Evolutionary conservation across 1,140 invertebrate genomes (phyloP).

Genomic region (Eriosoma lanigerum): DNA sequence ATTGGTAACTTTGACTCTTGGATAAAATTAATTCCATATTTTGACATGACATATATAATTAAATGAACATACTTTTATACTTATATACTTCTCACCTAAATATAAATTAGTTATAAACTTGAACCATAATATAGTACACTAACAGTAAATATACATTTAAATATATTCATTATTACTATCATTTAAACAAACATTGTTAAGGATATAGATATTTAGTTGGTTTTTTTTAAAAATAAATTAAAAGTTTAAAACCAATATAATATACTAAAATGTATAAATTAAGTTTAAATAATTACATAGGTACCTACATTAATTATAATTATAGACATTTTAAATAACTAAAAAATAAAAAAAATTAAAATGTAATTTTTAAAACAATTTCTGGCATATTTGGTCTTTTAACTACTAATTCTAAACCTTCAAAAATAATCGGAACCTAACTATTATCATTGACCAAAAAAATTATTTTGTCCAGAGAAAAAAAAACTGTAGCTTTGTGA

Average conservation of each 20-base stretch:
- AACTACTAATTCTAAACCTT: not conserved
- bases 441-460: not conserved
- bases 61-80: not conserved
- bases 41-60: constrained; percentile 4
- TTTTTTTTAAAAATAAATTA: constrained; percentile 10
- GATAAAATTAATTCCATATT: not conserved
- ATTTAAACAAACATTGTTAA: not conserved
- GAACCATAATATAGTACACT: constrained; percentile 28
- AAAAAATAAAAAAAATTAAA: constrained; percentile 14
- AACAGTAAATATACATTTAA: constrained; percentile 8
- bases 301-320: constrained; percentile 2
- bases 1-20: constrained; percentile 26
- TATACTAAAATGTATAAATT: constrained; percentile 18
- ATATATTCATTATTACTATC: not conserved
- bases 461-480: not conserved
- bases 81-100: constrained; percentile 8
- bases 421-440: no score
- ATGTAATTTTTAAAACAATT: not conserved
- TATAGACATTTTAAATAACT: constrained; percentile 8
- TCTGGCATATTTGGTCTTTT: not conserved
- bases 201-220: not conserved
- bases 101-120: constrained; percentile 19
- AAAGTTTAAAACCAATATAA: constrained; percentile 5
- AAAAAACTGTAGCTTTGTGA: not conserved
- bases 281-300: not conserved